phyloP scores from a whole-genome alignment of 2,888 invertebrate genomes.

The Plusia festucae region DNA sequence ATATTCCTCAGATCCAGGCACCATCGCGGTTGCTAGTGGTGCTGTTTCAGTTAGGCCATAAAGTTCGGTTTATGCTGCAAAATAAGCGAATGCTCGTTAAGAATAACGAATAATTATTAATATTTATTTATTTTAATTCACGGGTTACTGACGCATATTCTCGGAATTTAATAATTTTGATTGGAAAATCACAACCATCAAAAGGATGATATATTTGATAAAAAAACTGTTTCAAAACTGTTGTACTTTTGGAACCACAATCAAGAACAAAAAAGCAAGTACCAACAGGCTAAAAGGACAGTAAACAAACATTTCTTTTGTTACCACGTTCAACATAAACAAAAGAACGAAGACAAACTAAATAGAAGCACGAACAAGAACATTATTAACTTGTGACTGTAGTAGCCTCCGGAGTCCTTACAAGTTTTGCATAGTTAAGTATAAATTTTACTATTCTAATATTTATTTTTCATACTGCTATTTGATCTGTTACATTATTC shows the following conservation, averaged over 20 bases:
- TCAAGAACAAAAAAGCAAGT: background rate
- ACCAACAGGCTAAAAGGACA: background rate
- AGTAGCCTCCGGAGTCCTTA: constrained; percentile 1
- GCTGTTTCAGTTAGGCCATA: constrained; percentile 93
- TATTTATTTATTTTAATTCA: too few relatives aligned
- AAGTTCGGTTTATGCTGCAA: constrained; percentile 67
- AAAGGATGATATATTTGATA: too few relatives aligned
- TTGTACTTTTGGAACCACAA: background rate
- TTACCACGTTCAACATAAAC: background rate
- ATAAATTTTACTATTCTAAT: background rate
- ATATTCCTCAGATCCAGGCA: constrained; percentile 64
- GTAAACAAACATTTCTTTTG: background rate
- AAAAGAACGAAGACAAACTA: constrained; percentile 7
- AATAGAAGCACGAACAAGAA: constrained; percentile 6
- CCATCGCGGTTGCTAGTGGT: constrained; percentile 85
- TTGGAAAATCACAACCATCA: too few relatives aligned
- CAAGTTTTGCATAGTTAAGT: constrained; percentile 10
- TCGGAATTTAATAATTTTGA: too few relatives aligned
- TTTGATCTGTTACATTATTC: background rate
- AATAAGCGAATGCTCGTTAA: constrained; percentile 7
- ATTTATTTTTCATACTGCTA: background rate
- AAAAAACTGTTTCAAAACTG: too few relatives aligned
- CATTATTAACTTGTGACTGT: background rate
- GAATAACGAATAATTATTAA: too few relatives aligned
- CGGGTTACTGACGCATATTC: too few relatives aligned